Percentiles rank a stretch among this genome's conserved stretches.
These are phyloP conservation scores for Branchellion lobata DNA, from an alignment of 2,888 invertebrate genomes.

Conservation along the genomic window DNA sequence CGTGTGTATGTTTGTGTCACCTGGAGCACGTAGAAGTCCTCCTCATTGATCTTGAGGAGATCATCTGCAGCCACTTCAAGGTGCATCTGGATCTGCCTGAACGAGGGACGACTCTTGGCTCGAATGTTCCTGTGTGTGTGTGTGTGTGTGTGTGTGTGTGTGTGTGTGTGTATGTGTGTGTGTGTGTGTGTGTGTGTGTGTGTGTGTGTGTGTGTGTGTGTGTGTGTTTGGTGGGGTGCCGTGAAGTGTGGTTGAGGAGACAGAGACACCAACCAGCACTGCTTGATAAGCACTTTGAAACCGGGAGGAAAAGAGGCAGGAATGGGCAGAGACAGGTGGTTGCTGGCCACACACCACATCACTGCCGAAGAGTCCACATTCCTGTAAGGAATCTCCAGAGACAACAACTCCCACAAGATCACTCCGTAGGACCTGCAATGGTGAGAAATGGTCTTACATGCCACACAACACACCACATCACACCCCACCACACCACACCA, in stretches of 20 bases:
- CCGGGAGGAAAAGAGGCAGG: slow-evolving; percentile 80
- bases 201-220: neutral
- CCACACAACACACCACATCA: too few relatives aligned
- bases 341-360: slow-evolving; percentile 95
- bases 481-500: too few relatives aligned
- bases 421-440: slow-evolving; percentile 79
- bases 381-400: slow-evolving; percentile 87
- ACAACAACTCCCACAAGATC: slow-evolving; percentile 94
- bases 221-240: slow-evolving; percentile 9
- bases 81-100: slow-evolving; percentile 85
- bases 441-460: too few relatives aligned
- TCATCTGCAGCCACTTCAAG: slow-evolving; percentile 85
- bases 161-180: slow-evolving; percentile 14
- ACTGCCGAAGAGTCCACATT: slow-evolving; percentile 93
- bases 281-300: slow-evolving; percentile 79
- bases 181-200: slow-evolving; percentile 24
- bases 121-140: slow-evolving; percentile 68
- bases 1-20: slow-evolving; percentile 60
- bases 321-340: slow-evolving; percentile 85
- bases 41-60: slow-evolving; percentile 69
- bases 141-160: slow-evolving; percentile 37
- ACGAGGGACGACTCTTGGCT: slow-evolving; percentile 84
- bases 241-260: neutral
- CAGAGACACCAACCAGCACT: slow-evolving; percentile 75
- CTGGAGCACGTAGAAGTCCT: slow-evolving; percentile 78